Conservation (phyloP, 2,888 invertebrate genomes). For the Balanococcus diminutus region DNA sequence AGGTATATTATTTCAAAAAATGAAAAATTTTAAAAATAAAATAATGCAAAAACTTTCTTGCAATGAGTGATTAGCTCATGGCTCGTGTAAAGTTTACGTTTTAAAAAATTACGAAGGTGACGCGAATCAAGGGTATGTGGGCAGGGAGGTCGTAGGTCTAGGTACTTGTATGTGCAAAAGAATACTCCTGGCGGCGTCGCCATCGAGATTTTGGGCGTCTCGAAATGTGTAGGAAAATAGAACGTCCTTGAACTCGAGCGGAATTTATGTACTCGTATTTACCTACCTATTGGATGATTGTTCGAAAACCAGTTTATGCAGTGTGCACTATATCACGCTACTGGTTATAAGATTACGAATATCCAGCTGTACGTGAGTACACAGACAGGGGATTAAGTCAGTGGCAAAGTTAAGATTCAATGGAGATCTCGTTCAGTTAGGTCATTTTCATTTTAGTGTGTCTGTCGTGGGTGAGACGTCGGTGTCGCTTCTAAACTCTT, state of each 20-base stretch:
- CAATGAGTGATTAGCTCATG: too few species aligned
- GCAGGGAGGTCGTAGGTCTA: too few species aligned
- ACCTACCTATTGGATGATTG: not conserved
- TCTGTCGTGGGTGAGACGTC: not conserved
- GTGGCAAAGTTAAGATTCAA: not conserved
- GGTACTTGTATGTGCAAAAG: not conserved
- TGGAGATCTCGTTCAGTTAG: not conserved
- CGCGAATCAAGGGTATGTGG: too few species aligned
- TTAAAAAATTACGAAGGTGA: too few species aligned
- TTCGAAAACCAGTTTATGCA: constrained; percentile 1
- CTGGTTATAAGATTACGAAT: not conserved
- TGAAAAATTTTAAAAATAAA: too few species aligned
- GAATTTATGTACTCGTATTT: constrained; percentile 12
- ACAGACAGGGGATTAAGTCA: not conserved
- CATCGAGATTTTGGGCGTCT: not conserved
- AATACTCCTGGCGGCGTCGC: not conserved
- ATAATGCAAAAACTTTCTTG: too few species aligned
- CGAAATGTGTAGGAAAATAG: not conserved
- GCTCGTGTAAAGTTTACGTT: too few species aligned
- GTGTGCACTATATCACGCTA: not conserved
- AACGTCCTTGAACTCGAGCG: constrained; percentile 32
- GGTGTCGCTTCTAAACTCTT: not conserved
- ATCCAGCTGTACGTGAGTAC: not conserved
- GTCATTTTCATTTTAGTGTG: not conserved
- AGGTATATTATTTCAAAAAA: too few species aligned